Evolutionary conservation across 2,888 invertebrate genomes (phyloP).

Genomic region (Adela reaumurella): DNA sequence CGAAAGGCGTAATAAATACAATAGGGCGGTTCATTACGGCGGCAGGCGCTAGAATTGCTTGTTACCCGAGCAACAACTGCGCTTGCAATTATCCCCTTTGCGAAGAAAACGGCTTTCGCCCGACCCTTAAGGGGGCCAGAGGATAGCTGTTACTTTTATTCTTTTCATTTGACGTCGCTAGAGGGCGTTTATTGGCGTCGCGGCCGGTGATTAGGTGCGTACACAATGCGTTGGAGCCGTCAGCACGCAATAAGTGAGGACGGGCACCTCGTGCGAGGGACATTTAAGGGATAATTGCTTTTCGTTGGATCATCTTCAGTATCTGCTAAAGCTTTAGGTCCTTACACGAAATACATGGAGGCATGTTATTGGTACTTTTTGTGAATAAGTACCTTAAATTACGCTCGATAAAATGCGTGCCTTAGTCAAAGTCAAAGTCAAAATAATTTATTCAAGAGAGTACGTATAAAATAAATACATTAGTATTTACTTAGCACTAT

Average conservation of each 20-base stretch:
- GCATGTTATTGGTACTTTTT: too few species aligned
- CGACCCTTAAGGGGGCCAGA: background rate
- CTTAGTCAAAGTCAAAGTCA: too few species aligned
- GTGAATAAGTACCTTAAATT: too few species aligned
- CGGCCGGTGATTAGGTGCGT: background rate
- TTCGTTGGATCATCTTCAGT: background rate
- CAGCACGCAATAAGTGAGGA: background rate
- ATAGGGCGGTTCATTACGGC: too few species aligned
- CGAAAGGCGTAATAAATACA: too few species aligned
- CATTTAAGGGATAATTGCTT: background rate
- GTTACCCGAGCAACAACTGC: background rate
- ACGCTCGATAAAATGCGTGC: too few species aligned
- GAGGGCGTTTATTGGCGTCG: background rate
- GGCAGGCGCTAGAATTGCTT: too few species aligned
- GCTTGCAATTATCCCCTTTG: background rate
- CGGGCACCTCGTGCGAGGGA: background rate
- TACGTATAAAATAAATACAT: too few species aligned
- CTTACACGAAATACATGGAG: too few species aligned
- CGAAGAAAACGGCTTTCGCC: background rate
- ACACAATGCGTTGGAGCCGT: background rate
- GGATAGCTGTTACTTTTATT: background rate
- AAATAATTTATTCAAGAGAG: too few species aligned
- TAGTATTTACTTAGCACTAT: too few species aligned
- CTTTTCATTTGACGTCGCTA: background rate
- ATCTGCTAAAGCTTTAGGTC: too few species aligned